phyloP scores from a whole-genome alignment of 2,797 vertebrate genomes.

The Hybognathus amarus region DNA sequence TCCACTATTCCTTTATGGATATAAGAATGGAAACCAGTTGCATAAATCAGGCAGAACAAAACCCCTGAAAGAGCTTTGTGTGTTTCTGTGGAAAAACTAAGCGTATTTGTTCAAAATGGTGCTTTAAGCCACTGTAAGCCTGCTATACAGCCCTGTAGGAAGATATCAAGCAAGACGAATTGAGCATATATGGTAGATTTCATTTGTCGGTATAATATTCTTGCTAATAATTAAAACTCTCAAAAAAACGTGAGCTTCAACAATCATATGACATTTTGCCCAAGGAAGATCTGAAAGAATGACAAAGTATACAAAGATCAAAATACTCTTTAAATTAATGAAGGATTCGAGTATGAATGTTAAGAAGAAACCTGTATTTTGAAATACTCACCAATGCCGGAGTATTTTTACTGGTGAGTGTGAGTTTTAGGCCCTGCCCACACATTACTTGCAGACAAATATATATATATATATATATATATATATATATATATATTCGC shows the following conservation, averaged over 20 bases:
- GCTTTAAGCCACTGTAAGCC: conserved; percentile 36
- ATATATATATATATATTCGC: no score
- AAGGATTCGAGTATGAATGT: background rate
- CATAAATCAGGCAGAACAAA: conserved; percentile 41
- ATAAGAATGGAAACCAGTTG: conserved; percentile 10
- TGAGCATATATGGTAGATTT: background rate
- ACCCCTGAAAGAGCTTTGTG: conserved; percentile 34
- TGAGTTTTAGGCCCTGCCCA: no score
- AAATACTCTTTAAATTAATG: background rate
- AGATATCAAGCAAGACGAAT: conserved; percentile 19
- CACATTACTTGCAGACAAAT: no score
- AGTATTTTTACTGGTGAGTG: no score
- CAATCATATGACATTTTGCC: background rate
- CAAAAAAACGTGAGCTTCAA: background rate
- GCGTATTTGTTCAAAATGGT: conserved; percentile 48
- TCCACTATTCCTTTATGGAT: conserved; percentile 24
- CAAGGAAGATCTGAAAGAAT: background rate
- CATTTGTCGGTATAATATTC: conserved; percentile 60
- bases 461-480: no score
- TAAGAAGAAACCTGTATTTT: background rate
- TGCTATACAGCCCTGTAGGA: conserved; percentile 33
- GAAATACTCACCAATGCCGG: no score
- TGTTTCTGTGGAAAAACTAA: conserved; percentile 52
- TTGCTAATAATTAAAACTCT: conserved; percentile 50
- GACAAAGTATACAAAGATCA: background rate